Percentiles rank a stretch among this genome's conserved stretches.
phyloP scores from a whole-genome alignment of 2,113 vertebrate species.

The Coregonus clupeaformis region DNA sequence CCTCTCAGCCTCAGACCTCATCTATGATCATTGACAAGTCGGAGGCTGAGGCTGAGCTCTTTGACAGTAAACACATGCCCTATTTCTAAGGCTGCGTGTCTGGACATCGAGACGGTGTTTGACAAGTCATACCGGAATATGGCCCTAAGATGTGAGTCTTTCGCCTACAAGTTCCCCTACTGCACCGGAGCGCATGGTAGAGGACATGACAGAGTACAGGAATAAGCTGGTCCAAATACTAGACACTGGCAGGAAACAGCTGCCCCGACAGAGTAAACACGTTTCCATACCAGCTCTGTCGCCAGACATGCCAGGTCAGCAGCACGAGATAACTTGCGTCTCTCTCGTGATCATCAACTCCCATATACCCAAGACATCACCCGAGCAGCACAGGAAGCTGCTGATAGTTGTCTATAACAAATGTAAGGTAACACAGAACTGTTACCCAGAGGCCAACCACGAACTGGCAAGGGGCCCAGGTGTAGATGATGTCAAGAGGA shows the following conservation, averaged over 20 bases:
- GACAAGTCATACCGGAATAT: not conserved
- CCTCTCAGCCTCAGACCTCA: not conserved
- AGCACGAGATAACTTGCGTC: conserved; percentile 1
- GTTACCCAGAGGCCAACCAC: not conserved
- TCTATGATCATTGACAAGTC: conserved; percentile 1
- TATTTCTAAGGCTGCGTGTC: conserved; percentile 14
- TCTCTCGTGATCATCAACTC: not conserved
- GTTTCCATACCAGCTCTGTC: not conserved
- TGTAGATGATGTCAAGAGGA: not conserved
- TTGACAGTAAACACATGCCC: conserved; percentile 1
- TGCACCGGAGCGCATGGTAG: not conserved
- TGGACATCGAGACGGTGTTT: conserved; percentile 4
- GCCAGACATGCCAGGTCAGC: not conserved
- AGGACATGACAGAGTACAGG: not conserved
- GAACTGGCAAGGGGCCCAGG: not conserved
- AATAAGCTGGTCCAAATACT: not conserved
- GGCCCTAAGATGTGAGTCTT: not conserved
- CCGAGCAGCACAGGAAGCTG: not conserved
- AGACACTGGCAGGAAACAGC: not conserved
- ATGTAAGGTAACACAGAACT: not conserved
- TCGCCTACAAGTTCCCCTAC: not conserved
- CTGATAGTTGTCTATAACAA: conserved; percentile 10
- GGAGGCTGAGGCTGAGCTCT: not conserved
- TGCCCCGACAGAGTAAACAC: not conserved
- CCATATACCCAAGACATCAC: not conserved